phyloP scores from a whole-genome alignment of 2,113 vertebrate species.

The human region DNA sequence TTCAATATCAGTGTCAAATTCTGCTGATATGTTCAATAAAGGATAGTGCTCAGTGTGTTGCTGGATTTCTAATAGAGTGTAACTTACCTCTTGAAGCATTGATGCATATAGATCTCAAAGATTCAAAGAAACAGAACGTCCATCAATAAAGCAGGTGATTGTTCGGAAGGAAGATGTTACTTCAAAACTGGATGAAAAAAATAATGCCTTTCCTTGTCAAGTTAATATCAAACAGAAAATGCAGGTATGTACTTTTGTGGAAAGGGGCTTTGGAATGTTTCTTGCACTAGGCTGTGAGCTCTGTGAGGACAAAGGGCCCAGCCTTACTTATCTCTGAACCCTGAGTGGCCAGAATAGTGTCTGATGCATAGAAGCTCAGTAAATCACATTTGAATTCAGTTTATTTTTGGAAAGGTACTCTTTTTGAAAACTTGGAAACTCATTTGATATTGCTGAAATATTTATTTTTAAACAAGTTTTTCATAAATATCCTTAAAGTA shows the following conservation, averaged over 20 bases:
- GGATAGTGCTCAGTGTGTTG: not conserved
- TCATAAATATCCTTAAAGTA: not conserved
- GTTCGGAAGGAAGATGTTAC: slow-evolving; percentile 92
- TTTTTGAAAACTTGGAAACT: not conserved
- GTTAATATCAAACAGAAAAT: slow-evolving; percentile 93
- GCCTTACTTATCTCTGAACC: not conserved
- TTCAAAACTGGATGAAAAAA: slow-evolving; percentile 84
- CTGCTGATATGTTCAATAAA: not conserved
- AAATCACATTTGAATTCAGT: not conserved
- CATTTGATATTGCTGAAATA: slow-evolving; percentile 14
- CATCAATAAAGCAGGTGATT: slow-evolving; percentile 91
- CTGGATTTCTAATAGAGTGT: slow-evolving; percentile 17
- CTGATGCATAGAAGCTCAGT: not conserved
- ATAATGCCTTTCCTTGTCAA: slow-evolving; percentile 80
- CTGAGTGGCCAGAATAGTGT: not conserved
- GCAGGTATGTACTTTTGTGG: slow-evolving; percentile 85
- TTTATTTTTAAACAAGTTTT: not conserved
- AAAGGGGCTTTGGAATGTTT: not conserved
- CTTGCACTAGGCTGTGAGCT: not conserved
- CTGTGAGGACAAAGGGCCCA: not conserved
- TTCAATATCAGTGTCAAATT: not conserved
- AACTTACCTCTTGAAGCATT: slow-evolving; percentile 84
- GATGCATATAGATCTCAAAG: slow-evolving; percentile 95
- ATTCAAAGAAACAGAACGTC: slow-evolving; percentile 91
- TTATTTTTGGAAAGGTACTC: not conserved